These are phyloP conservation scores for Arnoldichthys spilopterus DNA, from an alignment of 2,797 vertebrate species.

Conservation along the genomic window DNA sequence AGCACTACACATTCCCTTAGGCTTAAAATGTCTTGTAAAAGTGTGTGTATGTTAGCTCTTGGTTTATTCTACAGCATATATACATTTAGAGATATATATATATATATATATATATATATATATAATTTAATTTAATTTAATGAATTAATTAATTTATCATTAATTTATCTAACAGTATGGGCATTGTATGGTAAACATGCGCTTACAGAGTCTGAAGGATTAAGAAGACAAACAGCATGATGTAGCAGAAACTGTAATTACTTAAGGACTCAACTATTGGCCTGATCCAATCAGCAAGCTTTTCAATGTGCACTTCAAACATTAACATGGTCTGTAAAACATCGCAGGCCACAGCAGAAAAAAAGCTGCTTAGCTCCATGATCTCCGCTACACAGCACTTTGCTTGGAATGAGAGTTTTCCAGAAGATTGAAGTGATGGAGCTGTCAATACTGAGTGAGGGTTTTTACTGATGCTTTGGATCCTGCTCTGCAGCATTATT, in stretches of 20 bases:
- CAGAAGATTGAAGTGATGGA: constrained; percentile 70
- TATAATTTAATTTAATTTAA: no score
- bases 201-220: constrained; percentile 52
- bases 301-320: constrained; percentile 66
- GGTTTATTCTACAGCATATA: no score
- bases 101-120: no score
- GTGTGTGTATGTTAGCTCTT: no score
- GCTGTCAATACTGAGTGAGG: constrained; percentile 72
- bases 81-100: no score
- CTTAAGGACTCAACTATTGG: constrained; percentile 69
- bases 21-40: constrained; percentile 1
- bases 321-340: constrained; percentile 69
- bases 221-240: constrained; percentile 67
- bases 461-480: constrained; percentile 57
- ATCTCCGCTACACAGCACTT: constrained; percentile 69
- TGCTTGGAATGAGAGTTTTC: constrained; percentile 69
- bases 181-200: not conserved
- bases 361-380: constrained; percentile 72
- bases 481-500: not conserved
- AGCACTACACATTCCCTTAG: not conserved
- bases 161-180: no score
- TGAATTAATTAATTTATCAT: no score
- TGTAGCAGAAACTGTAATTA: constrained; percentile 77
- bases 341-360: constrained; percentile 68
- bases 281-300: constrained; percentile 72